A percentile compares a stretch with the other conserved stretches of the same genome.
These are phyloP conservation scores for Dromaius novaehollandiae DNA, from an alignment of 2,113 vertebrate genomes.

Conservation along the genomic window DNA sequence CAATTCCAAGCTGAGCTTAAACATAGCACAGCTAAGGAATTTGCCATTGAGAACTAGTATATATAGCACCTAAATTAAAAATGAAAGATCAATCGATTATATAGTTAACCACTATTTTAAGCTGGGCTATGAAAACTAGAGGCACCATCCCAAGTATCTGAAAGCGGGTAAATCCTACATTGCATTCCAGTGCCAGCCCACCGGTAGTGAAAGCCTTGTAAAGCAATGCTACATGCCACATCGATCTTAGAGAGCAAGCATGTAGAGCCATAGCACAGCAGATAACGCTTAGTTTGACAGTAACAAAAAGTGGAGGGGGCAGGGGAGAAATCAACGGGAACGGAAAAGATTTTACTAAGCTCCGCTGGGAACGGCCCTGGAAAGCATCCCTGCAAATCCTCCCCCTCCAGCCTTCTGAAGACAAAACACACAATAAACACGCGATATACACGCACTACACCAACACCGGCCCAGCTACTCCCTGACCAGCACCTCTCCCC, in stretches of 20 bases:
- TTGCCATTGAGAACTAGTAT: not conserved
- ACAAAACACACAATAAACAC: not conserved
- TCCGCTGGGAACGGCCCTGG: not conserved
- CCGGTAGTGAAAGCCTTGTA: too few relatives aligned
- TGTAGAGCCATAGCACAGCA: rapidly evolving
- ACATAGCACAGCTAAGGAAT: rapidly evolving
- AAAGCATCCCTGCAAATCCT: not conserved
- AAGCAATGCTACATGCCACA: rapidly evolving
- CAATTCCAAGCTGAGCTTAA: not conserved
- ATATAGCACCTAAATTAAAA: not conserved
- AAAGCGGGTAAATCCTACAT: not conserved
- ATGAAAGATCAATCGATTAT: not conserved
- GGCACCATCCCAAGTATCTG: not conserved
- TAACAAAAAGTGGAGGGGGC: not conserved
- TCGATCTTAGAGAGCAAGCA: not conserved
- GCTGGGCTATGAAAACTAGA: not conserved
- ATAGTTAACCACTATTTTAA: not conserved
- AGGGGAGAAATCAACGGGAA: not conserved
- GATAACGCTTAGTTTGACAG: too few relatives aligned
- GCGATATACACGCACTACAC: too few relatives aligned
- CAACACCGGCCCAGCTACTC: not conserved
- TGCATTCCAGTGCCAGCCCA: not conserved
- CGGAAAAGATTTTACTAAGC: not conserved
- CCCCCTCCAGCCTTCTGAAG: too few relatives aligned
- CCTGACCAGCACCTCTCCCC: not conserved